phyloP scores from a whole-genome alignment of 2,113 vertebrate genomes.

The Ailurus styani region DNA sequence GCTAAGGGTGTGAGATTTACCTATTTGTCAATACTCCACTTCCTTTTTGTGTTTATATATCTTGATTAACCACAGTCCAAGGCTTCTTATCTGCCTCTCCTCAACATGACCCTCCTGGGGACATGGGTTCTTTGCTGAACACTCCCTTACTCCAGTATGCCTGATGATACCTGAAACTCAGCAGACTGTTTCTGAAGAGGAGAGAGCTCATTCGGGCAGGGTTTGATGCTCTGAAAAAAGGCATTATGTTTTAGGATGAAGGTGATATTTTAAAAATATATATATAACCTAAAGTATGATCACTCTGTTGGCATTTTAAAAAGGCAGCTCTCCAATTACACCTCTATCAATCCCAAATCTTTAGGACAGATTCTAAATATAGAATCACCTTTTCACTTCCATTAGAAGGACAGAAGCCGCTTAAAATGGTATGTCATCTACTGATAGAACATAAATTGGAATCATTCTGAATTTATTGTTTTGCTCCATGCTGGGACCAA shows the following conservation, averaged over 20 bases:
- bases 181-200: neutral
- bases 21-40: neutral
- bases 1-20: neutral
- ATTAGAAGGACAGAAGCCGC: neutral
- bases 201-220: neutral
- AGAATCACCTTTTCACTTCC: neutral
- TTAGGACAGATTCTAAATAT: slow-evolving; percentile 5
- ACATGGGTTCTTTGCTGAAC: neutral
- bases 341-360: neutral
- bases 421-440: neutral
- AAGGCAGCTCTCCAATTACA: neutral
- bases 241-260: slow-evolving; percentile 32
- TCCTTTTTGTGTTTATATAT: neutral
- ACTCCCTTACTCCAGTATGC: neutral
- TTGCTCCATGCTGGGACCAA: neutral
- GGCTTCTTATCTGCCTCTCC: neutral
- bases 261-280: neutral
- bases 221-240: neutral
- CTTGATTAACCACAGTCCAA: neutral
- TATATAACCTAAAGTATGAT: neutral
- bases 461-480: neutral
- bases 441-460: neutral
- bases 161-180: neutral
- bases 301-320: neutral
- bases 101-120: neutral